Conservation (phyloP, 2,888 invertebrate genomes). For the Adineta ricciae region DNA sequence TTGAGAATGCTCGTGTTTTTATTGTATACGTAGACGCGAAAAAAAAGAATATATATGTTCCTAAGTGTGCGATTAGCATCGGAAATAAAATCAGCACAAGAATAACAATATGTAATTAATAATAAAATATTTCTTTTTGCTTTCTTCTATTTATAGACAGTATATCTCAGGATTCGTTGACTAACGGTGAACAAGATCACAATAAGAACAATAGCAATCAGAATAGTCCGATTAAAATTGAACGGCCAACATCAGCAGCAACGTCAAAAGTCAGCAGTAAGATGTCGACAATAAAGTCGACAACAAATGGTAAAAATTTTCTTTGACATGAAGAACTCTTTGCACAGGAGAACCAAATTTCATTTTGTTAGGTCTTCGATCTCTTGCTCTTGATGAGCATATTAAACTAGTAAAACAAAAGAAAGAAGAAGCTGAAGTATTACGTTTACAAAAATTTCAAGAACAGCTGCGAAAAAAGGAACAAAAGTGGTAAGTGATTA, state of each 20-base stretch:
- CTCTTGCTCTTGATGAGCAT: not conserved
- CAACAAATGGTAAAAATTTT: not conserved
- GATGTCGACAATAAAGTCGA: not conserved
- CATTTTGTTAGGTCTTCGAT: not conserved
- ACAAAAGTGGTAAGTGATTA: constrained; percentile 1
- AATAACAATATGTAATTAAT: not conserved
- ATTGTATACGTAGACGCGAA: not conserved
- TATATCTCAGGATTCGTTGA: not conserved
- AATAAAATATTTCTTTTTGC: not conserved
- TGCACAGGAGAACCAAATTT: too few species aligned
- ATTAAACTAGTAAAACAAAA: constrained; percentile 21
- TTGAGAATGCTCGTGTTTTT: not conserved
- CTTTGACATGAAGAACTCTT: too few species aligned
- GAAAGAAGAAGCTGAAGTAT: constrained; percentile 21
- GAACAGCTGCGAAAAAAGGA: constrained; percentile 7
- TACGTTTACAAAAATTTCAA: constrained; percentile 16
- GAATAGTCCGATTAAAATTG: not conserved
- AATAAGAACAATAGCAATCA: not conserved
- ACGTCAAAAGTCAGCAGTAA: constrained; percentile 2
- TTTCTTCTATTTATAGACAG: not conserved
- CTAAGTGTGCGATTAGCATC: not conserved
- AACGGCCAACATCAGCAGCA: constrained; percentile 2
- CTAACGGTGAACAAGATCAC: not conserved
- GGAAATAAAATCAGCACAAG: not conserved
- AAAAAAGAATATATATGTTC: not conserved